Base-by-base conservation (phyloP, 2,797 vertebrate species). In the Sebastolobus altivelis region DNA sequence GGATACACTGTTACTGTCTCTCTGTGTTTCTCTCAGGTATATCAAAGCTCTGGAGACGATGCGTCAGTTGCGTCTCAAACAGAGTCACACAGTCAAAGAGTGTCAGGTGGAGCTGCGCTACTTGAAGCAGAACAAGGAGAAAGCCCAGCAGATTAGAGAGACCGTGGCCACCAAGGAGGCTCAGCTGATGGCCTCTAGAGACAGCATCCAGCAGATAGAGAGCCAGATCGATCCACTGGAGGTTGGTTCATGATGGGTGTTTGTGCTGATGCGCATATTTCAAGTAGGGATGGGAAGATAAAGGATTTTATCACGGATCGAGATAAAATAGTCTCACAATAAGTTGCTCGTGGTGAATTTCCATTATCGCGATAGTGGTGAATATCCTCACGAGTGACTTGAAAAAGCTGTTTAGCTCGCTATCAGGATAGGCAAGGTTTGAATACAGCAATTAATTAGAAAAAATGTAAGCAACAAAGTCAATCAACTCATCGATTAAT, bases 21-120 rank as follows among this genome's bases (percentile, higher is more conserved):
- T 62, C 20, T 72, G 16, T 69, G 25, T 71, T 73, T 63, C 22
- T 68, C 13, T 1, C 77, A 99, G 99, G 91, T 99, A 99, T 65
- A 99, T 99, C 84, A 99, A 99, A 94, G 99, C 98, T 68, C 93
- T 99, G 8, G 98, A 99, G 33, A 98, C 96, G 0, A 96, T 99
- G 89, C 96, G 97, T 31, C 95, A 97, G 89, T 95, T 98, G 35
- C 96, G 98, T 31, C 88, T 94, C 59, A 96, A 97, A 35, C 97
- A 99, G 92, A 71, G 73, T 80, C 86, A 78, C 1, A 95, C 94
- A 5, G 96, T 99, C 6, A 97, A 93, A 84, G 95, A 96, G 89
- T 99, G 97, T 89, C 97, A 98, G 88, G 78, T 94, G 40, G 98
- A 98, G 92, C 91, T 99, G 75, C 97, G 96, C 74, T 99, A 97